Evolutionary conservation across 2,113 vertebrate species (phyloP), one percentile per base, ranked within the genome.

Genomic region (Notarius quadriscutis): DNA sequence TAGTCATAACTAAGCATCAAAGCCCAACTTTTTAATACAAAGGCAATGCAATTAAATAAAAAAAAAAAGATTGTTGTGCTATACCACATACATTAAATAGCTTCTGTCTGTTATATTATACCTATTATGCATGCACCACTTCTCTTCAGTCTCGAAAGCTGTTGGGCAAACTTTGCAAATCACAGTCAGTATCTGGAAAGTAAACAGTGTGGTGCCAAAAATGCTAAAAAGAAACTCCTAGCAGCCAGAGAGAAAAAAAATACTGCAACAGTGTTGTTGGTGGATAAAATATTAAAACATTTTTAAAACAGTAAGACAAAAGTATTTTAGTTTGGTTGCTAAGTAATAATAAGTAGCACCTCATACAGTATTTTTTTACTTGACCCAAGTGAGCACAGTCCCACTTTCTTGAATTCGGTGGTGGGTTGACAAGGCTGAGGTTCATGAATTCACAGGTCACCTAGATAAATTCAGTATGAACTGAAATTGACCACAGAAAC

Each of bases 21-120:
- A 81, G 57, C 79, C 57, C 1, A 41, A 22, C 79, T 81, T 81
- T 60, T 81, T 58, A 58, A 58, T 30, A 17, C 57, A 79, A 78
- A 27, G 25, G 25, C 51, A 27, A 55, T 57, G 25, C 25, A 17
- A 50, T 51, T 77, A 34, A 17, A 71, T 27, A 41, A 48, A 2
- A 74, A 75, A 72, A 12, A 5, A 77, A n/a, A 53, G 22, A 51
- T 50, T 1, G 25, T 79, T 55, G 50, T 27, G 51, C 17, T 80
- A 5, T 80, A 20, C 7, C 2, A 18, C 18, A 11, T 58, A 5
- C 15, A 4, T 17, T 9, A 80, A 80, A 58, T 80, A 58, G 17
- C 27, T 58, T 58, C 78, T 80, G 78, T 58, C 78, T 80, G 2
- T 57, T 12, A 57, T 41, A 55, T 79, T 53, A 27, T 14, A 27